Base-by-base conservation (phyloP, 2,113 vertebrate genomes). In the Anser cygnoides region DNA sequence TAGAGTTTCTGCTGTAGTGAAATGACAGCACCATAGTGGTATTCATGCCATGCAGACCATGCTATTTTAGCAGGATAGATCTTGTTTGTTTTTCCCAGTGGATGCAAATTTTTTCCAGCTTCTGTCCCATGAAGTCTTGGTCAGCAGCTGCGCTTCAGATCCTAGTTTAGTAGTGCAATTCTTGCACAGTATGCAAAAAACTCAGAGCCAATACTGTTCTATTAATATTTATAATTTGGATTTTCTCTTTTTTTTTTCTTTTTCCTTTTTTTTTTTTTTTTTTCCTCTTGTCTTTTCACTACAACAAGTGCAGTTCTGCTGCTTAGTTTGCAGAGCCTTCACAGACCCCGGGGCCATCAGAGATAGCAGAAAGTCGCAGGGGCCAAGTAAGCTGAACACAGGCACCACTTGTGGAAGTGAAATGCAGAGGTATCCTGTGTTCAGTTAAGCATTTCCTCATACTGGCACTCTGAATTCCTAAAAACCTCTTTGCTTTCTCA, bases 221-320 rank as follows among this genome's bases (percentile, higher is more conserved):
- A 74, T 86, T 71, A 96, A 92, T 95, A 89, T 90, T 95, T 87
- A 90, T 94, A 85, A 35, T 61, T 55, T 61, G 55, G 11, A 22
- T 3, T 73, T 95, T 82, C 37, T 79, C 43, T 58, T 35, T 5
- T 31, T 37, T 10, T 23, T 73, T 80, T 73, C 39, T 7, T 5
- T 5, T 3, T 8, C 37, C 0, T 7, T 3, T n/a, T 16, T 31
- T 33, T 35, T 35, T 35, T 35, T 35, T 12, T 21, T 71, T 25
- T 33, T 39, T 10, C 17, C 71, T 50, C 22, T 23, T 50, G 75
- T 57, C 49, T 87, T 71, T 65, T 50, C 28, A 6, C 39, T 28
- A 6, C 3, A 10, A 46, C 55, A 71, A 62, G 39, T 6, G 37
- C 17, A 84, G 46, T 52, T 92, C 73, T 87, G 66, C 63, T 70